phyloP scores from a whole-genome alignment of 2,797 vertebrate genomes.

The Melopsittacus undulatus region DNA sequence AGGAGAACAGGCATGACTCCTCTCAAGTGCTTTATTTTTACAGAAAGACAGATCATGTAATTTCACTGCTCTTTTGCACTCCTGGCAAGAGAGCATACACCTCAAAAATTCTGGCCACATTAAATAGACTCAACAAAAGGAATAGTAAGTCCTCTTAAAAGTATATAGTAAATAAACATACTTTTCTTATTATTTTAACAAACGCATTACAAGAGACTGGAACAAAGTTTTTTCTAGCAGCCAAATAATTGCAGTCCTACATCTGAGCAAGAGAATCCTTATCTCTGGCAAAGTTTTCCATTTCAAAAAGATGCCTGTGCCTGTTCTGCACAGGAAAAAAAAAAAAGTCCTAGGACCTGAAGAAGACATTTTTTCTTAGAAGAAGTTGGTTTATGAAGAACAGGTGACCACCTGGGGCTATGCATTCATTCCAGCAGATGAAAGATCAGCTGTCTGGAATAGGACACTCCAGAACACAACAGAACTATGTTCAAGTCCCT shows the following conservation, averaged over 20 bases:
- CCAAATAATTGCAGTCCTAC: not conserved
- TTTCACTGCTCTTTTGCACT: not conserved
- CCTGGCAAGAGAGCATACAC: not conserved
- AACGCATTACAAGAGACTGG: not conserved
- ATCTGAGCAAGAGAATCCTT: not conserved
- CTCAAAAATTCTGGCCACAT: not conserved
- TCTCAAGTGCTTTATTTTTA: not conserved
- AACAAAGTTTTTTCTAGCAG: not conserved
- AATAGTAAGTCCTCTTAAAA: not conserved
- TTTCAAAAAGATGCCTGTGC: not conserved
- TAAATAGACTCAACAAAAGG: not conserved
- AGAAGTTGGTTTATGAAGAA: not conserved
- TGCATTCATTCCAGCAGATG: conserved; percentile 35
- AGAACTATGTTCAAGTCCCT: conserved; percentile 10
- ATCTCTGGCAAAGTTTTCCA: not conserved
- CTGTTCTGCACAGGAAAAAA: not conserved
- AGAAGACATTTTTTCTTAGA: not conserved
- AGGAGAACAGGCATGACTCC: not conserved
- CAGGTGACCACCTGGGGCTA: conserved; percentile 12
- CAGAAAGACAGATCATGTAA: not conserved
- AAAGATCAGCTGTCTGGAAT: not conserved
- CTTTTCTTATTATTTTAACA: not conserved
- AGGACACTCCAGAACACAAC: conserved; percentile 7
- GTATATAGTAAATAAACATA: not conserved
- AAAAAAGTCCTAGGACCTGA: not conserved